Evolutionary conservation across 2,888 invertebrate species (phyloP).

Genomic region (Gastrophysa polygoni): DNA sequence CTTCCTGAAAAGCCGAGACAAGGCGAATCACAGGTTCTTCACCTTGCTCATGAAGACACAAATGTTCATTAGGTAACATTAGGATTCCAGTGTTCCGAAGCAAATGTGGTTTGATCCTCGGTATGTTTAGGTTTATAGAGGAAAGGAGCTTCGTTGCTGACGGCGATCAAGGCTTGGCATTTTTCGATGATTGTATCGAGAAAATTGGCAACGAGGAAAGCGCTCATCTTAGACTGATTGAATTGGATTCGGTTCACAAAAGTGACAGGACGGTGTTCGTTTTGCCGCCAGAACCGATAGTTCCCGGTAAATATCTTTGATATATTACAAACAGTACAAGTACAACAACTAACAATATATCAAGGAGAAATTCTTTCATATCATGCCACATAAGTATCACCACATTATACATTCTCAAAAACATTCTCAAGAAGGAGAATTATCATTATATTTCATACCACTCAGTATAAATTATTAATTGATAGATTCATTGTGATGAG

Average conservation of each 20-base stretch:
- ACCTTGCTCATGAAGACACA: constrained; percentile 89
- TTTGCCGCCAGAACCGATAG: constrained; percentile 84
- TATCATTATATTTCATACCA: no score
- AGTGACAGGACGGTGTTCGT: constrained; percentile 95
- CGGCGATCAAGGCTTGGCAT: constrained; percentile 92
- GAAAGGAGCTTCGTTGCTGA: constrained; percentile 99
- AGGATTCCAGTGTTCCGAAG: no score
- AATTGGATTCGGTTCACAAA: constrained; percentile 77
- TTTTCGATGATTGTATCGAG: constrained; percentile 97
- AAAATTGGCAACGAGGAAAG: constrained; percentile 68
- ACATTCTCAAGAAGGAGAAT: no score
- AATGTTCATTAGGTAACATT: constrained; percentile 89
- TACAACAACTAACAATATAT: neutral
- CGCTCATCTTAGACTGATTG: constrained; percentile 71
- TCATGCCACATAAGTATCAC: no score
- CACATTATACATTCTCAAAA: no score
- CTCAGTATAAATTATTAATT: no score
- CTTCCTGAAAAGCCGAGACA: constrained; percentile 88
- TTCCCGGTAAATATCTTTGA: constrained; percentile 45
- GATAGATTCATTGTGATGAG: no score
- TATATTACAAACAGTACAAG: neutral
- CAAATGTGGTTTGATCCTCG: no score
- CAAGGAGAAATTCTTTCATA: no score
- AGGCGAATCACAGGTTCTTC: constrained; percentile 88
- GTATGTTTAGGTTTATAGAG: constrained; percentile 77